Base-by-base conservation (phyloP, 1,140 invertebrate genomes). In the Ostrea edulis region DNA sequence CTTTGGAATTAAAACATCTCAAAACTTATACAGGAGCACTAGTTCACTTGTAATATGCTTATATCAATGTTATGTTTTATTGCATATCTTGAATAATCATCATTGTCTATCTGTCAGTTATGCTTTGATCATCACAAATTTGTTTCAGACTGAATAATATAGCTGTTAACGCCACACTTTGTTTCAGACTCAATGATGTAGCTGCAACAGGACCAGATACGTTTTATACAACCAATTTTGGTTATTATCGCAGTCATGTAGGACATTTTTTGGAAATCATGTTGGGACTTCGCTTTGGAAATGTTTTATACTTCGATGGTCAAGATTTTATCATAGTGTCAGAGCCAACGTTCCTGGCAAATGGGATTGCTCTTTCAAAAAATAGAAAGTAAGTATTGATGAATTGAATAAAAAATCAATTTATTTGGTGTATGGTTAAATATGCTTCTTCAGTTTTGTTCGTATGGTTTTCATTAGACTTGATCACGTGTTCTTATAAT, bases 121-220 rank as follows among this genome's bases (percentile, higher is more conserved):
- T 44, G 1, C 35, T 2, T 44, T 44, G 35, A 2, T 44, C 35
- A 44, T 44, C 35, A 44, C 35, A 44, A 44, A 44, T 62, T 2
- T 77, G 12, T 77, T 77, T 35, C 25, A 77, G 68, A 44, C 35
- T 44, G 35, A 44, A 44, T 44, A 5, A 44, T 44, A 44, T 44
- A 44, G 35, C 35, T 44, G 2, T 44, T 44, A 44, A 44, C 35
- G 35, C 20, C n/a, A 62, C 14, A 3, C n/a, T 62, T n/a, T n/a
- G n/a, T n/a, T 77, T 77, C 25, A 77, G 68, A 77, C 68, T 77
- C 25, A 77, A 77, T 29, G 68, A 77, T 77, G 68, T 77, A 2
- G 22, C 68, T 9, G 68, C 68, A 5, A 77, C 68, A 29, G 68
- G 68, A 3, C 68, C 68, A 29, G 68, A 77, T 14, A 29, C 68